Evolutionary conservation across 2,797 vertebrate species (phyloP), one percentile per base, ranked within the genome.

Genomic region (Muraenolepis orangiensis): DNA sequence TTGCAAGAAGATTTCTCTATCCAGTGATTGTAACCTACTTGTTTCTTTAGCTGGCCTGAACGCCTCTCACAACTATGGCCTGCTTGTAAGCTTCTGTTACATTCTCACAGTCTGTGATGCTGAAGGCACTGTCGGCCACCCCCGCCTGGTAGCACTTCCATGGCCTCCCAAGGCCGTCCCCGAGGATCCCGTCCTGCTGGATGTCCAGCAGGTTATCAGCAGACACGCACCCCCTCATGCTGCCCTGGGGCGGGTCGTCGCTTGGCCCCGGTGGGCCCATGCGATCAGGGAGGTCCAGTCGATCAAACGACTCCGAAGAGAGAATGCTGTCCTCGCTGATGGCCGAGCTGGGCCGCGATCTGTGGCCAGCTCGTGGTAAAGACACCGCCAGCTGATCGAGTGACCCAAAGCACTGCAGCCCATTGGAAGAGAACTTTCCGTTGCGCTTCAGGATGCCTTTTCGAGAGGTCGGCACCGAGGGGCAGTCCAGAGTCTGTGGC

Each of bases 311-410:
- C 86, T 99, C 98, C 0, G 96, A 96, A 70, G 97, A 99, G 70
- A 99, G 93, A 84, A 99, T 99, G 90, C 97, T 98, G 87, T 99
- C 97, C 89, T 98, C 95, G 0, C 98, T 99, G 81, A 95, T 89
- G 0, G 96, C 95, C 0, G 92, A 93, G 0, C 90, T 89, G 0
- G 95, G 96, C 71, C 89, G 89, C 1, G 82, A 70, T 0, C 87
- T 88, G 68, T 82, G 26, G 0, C 70, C 69, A 0, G 90, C 87
- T 0, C 74, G 40, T 0, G 93, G 88, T 72, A 89, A 77, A 4
- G 92, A 87, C 1, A 91, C 87, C 0, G 94, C 87, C 16, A 96
- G 87, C 78, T 95, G 94, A 0, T 93, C 76, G 70, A 97, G 87
- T 0, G 88, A 95, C 11, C 95, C 94, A 0, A 96, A 95, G 18